Percentiles rank a stretch among this genome's conserved stretches.
phyloP scores from a whole-genome alignment of 30 jellyfish, hydroid and myxozoan species.

The Chironex yamaguchii region DNA sequence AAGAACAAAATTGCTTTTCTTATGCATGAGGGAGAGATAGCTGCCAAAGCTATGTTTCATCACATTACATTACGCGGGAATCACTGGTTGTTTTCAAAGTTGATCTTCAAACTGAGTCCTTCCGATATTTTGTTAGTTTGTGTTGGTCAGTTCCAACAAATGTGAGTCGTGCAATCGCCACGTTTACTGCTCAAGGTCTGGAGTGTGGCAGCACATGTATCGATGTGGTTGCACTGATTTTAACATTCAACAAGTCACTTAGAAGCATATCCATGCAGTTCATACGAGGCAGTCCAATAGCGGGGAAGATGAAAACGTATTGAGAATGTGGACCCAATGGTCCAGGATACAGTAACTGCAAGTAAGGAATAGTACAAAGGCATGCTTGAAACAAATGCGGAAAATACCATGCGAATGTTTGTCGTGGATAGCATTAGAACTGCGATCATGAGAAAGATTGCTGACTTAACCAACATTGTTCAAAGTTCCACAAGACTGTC shows the following conservation, averaged over 20 bases:
- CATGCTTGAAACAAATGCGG: slow-evolving; percentile 7
- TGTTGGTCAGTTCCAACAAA: no score
- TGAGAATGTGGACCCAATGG: not conserved
- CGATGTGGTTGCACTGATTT: slow-evolving; percentile 44
- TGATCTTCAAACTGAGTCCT: no score
- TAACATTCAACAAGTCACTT: slow-evolving; percentile 44
- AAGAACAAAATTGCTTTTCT: no score
- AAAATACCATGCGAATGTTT: slow-evolving; percentile 10
- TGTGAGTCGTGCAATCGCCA: no score
- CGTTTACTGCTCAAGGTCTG: no score
- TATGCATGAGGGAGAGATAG: no score
- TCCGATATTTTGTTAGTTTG: no score
- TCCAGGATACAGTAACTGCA: not conserved
- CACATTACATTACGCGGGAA: no score
- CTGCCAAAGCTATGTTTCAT: no score
- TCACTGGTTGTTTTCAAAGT: no score
- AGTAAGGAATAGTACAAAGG: slow-evolving; percentile 2
- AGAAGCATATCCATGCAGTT: slow-evolving; percentile 26
- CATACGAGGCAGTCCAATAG: slow-evolving; percentile 5
- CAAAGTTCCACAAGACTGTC: slow-evolving; percentile 31
- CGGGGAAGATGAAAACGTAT: not conserved
- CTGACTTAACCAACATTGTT: slow-evolving; percentile 37
- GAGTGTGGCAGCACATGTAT: slow-evolving; percentile 38
- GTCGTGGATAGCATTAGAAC: slow-evolving; percentile 1
- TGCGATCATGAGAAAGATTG: slow-evolving; percentile 26